Evolutionary conservation across 2,888 invertebrate species (phyloP).

Genomic region (Panzeria rudis): DNA sequence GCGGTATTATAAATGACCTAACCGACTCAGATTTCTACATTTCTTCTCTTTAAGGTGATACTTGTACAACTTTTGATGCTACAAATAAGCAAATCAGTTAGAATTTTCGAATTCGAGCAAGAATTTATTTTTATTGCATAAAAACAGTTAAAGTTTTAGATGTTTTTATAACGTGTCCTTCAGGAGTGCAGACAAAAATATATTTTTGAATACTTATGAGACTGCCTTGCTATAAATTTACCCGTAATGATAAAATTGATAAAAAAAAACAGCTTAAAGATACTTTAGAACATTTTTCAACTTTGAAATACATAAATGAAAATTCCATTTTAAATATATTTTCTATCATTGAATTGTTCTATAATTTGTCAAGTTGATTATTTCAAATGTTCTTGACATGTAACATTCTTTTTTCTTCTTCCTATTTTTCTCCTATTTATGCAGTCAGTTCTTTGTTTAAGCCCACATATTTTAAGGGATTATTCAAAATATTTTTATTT

Average conservation of each 20-base stretch:
- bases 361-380: conserved; percentile 75
- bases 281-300: conserved; percentile 32
- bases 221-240: not conserved
- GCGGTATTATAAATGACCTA: not conserved
- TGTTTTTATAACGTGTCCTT: no score
- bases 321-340: conserved; percentile 59
- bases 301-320: conserved; percentile 48
- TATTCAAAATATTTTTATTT: conserved; percentile 34
- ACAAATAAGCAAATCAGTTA: no score
- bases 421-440: conserved; percentile 2
- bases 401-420: conserved; percentile 56
- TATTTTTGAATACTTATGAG: not conserved
- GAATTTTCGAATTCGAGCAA: no score
- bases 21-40: no score
- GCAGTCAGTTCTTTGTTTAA: conserved; percentile 32
- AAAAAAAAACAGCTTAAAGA: conserved; percentile 3
- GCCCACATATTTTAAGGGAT: conserved; percentile 56
- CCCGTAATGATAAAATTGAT: not conserved
- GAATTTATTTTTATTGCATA: no score
- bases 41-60: no score
- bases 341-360: conserved; percentile 72
- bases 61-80: no score
- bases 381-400: conserved; percentile 73
- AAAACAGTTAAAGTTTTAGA: no score
- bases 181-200: no score